Base-by-base conservation (phyloP, 2,797 vertebrate genomes). In the Protosalanx chinensis region DNA sequence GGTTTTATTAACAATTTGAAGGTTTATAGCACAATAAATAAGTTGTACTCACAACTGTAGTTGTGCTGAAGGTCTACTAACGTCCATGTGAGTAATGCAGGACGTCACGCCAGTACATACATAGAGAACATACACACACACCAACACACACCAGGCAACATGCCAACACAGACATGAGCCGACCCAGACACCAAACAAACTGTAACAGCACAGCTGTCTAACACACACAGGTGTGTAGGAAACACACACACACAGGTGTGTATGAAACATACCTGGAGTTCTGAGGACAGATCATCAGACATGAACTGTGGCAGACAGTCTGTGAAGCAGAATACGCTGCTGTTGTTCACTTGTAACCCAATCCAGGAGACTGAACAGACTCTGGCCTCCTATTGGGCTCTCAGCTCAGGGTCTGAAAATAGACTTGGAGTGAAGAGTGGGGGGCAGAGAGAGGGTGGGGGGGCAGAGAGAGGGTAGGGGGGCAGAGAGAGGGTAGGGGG, bases 371-470 rank as follows among this genome's bases (percentile, higher is more conserved):
- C 37, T 81, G 84, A 85, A 80, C 74, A 89, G 89, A 88, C 81
- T 82, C 78, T 75, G 68, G 62, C 72, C 76, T 76, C 59, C 80
- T 72, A 80, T 79, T 82, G 85, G 80, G 80, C 81, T 32, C 6
- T 56, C 18, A 56, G 18, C 51, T 53, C 53, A 33, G 1, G 75
- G 75, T 59, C 86, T 89, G 77, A 80, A 90, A 93, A 93, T 93
- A 93, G 81, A 81, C 76, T 71, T 65, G 75, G 49, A 41, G 15
- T 63, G 64, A 60, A 51, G 10, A 1, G 2, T 64, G 49, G 18
- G 5, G 12, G n/a, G 30, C 6, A 3, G 20, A 29, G 23, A 8
- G 12, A 5, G 29, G n/a, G 37, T 4, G 8, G 7, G 20, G 35
- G 29, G 32, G 10, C 5, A 5, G 10, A 3, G 37, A 15, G 46